Evolutionary conservation across 23 tunicate species (phyloP), one percentile per base, ranked within the genome.

Genomic region (Halocynthia roretzi): DNA sequence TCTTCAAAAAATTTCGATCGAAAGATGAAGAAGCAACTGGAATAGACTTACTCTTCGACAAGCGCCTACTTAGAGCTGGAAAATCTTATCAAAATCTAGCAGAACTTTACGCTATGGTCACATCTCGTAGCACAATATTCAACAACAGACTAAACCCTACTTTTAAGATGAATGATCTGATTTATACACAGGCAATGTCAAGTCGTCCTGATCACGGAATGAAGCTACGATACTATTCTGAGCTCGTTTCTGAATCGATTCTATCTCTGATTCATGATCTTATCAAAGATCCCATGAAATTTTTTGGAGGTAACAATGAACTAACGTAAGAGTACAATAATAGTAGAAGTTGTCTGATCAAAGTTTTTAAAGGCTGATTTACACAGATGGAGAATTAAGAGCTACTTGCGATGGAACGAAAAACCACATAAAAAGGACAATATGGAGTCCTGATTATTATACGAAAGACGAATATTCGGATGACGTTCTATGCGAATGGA

Each of bases 361-460:
- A 58, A 58, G 58, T 44, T 10, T 44, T 14, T 56, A 86, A 85
- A 86, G 71, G 87, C 76, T 7, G 87, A 57, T 12, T 67, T 67
- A 19, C 2, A 14, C 19, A 74, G 78, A 74, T 5, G 78, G 78
- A 10, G 78, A 81, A 53, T 69, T 81, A 10, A 76, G 67, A 40
- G 60, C 90, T 7, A 81, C 83, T 8, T 90, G 97, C 67, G 58
- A 68, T 7, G 57, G 67, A 48, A 90, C 97, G 76, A 85, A 77
- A 53, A 75, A 90, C 67, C 67, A 68, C 20, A 53, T 85, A 7
- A 81, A 76, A 66, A 71, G 73, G 50, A 22, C 84, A 7, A 71
- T 90, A 19, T 90, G 97, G 97, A 80, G 83, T 54, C 97, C 90
- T 18, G 80, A 72, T 8, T 81, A 54, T 71, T 90, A 72, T 69